Conservation (phyloP, 2,113 vertebrate genomes). For the Colistium nudipinnis region DNA sequence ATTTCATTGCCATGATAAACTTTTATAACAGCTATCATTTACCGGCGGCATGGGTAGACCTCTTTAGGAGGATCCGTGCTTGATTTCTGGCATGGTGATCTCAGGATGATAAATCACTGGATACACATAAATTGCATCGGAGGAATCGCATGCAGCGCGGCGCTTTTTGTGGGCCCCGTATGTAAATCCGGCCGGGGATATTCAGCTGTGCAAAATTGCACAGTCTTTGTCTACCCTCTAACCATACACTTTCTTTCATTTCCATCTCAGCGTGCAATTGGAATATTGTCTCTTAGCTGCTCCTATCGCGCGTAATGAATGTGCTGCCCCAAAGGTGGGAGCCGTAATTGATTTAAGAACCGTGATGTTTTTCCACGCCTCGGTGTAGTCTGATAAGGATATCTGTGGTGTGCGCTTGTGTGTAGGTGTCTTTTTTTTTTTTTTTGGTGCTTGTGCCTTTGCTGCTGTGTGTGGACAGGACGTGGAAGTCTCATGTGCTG, state of each 20-base stretch:
- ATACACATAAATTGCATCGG: slow-evolving; percentile 66
- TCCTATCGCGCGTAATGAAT: slow-evolving; percentile 80
- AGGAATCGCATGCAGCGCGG: slow-evolving; percentile 56
- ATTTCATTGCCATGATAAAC: slow-evolving; percentile 76
- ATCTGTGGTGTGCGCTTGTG: slow-evolving; percentile 39
- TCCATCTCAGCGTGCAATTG: slow-evolving; percentile 74
- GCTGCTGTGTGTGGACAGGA: slow-evolving; percentile 47
- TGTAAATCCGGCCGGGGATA: slow-evolving; percentile 67
- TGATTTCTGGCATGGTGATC: slow-evolving; percentile 64
- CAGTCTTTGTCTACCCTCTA: slow-evolving; percentile 70
- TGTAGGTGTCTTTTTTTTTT: slow-evolving; percentile 4
- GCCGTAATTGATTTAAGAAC: slow-evolving; percentile 82
- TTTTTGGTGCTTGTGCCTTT: slow-evolving; percentile 11
- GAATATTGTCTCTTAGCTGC: slow-evolving; percentile 78
- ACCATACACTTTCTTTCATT: slow-evolving; percentile 76
- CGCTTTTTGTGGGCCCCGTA: slow-evolving; percentile 59
- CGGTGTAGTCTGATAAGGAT: slow-evolving; percentile 57
- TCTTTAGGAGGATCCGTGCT: slow-evolving; percentile 65
- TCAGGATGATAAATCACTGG: slow-evolving; percentile 71
- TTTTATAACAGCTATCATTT: slow-evolving; percentile 79
- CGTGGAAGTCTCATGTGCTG: slow-evolving; percentile 71
- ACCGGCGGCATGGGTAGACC: slow-evolving; percentile 57
- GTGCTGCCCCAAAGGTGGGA: slow-evolving; percentile 78
- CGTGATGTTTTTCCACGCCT: slow-evolving; percentile 75
- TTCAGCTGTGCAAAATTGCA: slow-evolving; percentile 66